A percentile compares a stretch with the other conserved stretches of the same genome.
Conservation (phyloP, 2,113 vertebrate genomes). For the Benthochromis sp. region DNA sequence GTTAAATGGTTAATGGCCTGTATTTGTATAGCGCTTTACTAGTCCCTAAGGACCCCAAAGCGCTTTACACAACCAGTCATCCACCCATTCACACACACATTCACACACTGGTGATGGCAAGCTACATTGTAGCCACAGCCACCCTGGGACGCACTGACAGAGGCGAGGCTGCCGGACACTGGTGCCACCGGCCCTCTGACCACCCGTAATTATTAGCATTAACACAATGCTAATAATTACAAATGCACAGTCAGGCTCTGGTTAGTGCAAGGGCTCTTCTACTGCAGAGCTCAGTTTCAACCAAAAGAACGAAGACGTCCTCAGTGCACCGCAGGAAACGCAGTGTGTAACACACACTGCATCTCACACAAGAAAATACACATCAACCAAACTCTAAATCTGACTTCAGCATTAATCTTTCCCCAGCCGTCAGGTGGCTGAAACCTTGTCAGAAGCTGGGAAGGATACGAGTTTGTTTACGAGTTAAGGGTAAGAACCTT, state of each 20-base stretch:
- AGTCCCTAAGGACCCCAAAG: not conserved
- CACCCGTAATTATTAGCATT: not conserved
- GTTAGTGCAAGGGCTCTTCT: not conserved
- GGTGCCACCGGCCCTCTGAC: not conserved
- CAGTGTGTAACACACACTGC: not conserved
- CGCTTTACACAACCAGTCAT: not conserved
- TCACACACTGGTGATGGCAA: not conserved
- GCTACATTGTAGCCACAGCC: not conserved
- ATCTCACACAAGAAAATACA: not conserved
- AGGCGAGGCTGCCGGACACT: not conserved
- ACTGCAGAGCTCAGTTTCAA: not conserved
- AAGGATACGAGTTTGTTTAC: rapidly evolving
- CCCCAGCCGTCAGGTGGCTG: not conserved
- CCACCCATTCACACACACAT: rapidly evolving
- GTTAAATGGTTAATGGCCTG: not conserved
- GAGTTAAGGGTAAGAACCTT: not conserved
- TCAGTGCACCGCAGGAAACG: not conserved
- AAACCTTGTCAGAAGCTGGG: not conserved
- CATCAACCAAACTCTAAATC: not conserved
- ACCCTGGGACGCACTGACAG: not conserved
- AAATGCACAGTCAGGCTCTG: not conserved
- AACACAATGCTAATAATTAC: not conserved
- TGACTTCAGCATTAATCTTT: not conserved
- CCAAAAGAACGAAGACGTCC: not conserved
- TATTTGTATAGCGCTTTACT: not conserved